Percentiles rank a stretch among this genome's conserved stretches.
phyloP scores from a whole-genome alignment of 2,888 invertebrate genomes.

The Patella ulyssiponensis region DNA sequence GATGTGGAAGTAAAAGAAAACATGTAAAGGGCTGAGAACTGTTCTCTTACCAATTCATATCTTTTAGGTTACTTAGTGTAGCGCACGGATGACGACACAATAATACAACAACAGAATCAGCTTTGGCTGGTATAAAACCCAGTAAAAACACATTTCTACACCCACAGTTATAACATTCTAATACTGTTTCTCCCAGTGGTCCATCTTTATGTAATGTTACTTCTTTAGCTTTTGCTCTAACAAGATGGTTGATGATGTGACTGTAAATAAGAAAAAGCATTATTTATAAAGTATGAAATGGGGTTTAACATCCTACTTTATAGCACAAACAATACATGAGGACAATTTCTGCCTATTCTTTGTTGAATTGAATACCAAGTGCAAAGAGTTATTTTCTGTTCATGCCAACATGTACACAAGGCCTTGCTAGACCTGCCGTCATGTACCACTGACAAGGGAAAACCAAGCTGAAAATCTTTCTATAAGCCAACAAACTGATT shows the following conservation, averaged over 20 bases:
- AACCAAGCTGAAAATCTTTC: no score
- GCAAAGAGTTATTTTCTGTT: no score
- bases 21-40: no score
- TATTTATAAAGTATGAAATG: background rate
- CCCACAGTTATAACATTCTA: conserved; percentile 99
- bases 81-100: conserved; percentile 98
- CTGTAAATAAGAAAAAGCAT: conserved; percentile 74
- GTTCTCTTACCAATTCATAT: conserved; percentile 89
- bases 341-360: no score
- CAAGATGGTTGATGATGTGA: conserved; percentile 98
- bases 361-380: no score
- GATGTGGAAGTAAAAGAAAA: no score
- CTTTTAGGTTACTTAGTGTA: conserved; percentile 95
- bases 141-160: conserved; percentile 98
- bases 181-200: conserved; percentile 95
- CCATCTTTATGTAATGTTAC: conserved; percentile 97
- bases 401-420: no score
- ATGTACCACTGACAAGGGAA: no score
- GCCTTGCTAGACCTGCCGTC: no score
- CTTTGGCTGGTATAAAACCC: conserved; percentile 99
- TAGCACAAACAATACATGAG: no score
- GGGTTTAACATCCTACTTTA: background rate
- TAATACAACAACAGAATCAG: conserved; percentile 96
- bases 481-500: no score
- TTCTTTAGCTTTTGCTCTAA: conserved; percentile 99